Base-by-base conservation (phyloP, 2,888 invertebrate genomes). In the Ceraclea dissimilis region DNA sequence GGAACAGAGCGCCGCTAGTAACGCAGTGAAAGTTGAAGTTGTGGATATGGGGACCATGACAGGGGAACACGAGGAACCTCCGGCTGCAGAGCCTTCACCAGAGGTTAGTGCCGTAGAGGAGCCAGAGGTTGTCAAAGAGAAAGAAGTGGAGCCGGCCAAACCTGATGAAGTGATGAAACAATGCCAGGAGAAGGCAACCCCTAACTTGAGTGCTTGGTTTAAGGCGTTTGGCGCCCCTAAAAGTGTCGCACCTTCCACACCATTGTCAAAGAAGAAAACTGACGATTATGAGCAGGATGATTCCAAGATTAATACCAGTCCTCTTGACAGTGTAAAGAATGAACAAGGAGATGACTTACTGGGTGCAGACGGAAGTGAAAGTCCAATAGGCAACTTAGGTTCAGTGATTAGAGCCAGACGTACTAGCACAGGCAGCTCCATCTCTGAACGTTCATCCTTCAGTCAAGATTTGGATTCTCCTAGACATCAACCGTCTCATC, bases 191-290 rank as follows among this genome's bases (percentile, higher is more conserved):
- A 86, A 85, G 68, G 86, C 87, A 17, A 88, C 89, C 33, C 92
- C 93, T 1, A 91, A 93, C 72, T 76, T 91, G 55, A 92, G 90
- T 68, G 93, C 91, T 22, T 93, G 93, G 93, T 90, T 93, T 61
- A 92, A 91, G 71, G 93, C 93, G 0, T 93, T 93, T 68, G 92
- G 93, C 10, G 88, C 88, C 1, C 92, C 93, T 1, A 91, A 91
- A 71, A 18, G 49, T 34, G 20, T 47, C 19, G 18, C 52, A 22
- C 17, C 39, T 19, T 19, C 46, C 8, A 46, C 46, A 19, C 17
- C 43, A 17, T 8, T 21, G 13, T 18, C 21, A 1, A 79, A 79
- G 49, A 88, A 86, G 68, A 88, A 85, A 68, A 67, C 72, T 1
- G 83, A 84, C 13, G 77, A 79, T 20, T 67, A 71, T 20, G 76